These are phyloP conservation scores for Caenorhabditis drosophilae DNA, from an alignment of 2,888 invertebrate genomes.

Conservation along the genomic window DNA sequence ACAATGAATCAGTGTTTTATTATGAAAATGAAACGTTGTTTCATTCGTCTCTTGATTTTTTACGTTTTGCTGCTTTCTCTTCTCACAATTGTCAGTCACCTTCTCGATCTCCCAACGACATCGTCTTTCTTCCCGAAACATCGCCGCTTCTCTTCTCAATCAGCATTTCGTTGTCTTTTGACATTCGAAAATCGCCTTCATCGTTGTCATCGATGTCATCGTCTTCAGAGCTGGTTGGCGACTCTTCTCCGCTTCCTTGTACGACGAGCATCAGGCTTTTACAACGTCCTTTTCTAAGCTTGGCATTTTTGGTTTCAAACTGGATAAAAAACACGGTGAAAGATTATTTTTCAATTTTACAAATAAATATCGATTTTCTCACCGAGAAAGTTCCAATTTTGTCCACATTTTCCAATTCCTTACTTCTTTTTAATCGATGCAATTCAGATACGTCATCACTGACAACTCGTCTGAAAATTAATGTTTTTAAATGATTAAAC, in stretches of 20 bases:
- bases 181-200: conserved; percentile 4
- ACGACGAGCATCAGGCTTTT: conserved; percentile 32
- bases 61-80: no score
- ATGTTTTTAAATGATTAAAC: neutral
- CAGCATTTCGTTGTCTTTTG: conserved; percentile 23
- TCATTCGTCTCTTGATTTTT: no score
- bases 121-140: no score
- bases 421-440: conserved; percentile 26
- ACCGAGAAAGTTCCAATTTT: conserved; percentile 19
- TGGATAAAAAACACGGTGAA: no score
- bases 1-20: no score
- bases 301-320: no score
- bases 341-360: conserved; percentile 10
- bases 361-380: neutral
- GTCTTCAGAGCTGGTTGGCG: no score
- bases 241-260: conserved; percentile 14
- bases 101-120: no score
- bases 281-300: no score
- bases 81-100: no score
- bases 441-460: conserved; percentile 32
- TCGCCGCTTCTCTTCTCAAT: conserved; percentile 6
- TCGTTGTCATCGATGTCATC: conserved; percentile 17
- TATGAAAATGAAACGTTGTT: no score
- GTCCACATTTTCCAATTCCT: conserved; percentile 35
- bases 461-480: conserved; percentile 16